Conservation (phyloP, 2,797 vertebrate genomes). For the Carcharodon carcharias region DNA sequence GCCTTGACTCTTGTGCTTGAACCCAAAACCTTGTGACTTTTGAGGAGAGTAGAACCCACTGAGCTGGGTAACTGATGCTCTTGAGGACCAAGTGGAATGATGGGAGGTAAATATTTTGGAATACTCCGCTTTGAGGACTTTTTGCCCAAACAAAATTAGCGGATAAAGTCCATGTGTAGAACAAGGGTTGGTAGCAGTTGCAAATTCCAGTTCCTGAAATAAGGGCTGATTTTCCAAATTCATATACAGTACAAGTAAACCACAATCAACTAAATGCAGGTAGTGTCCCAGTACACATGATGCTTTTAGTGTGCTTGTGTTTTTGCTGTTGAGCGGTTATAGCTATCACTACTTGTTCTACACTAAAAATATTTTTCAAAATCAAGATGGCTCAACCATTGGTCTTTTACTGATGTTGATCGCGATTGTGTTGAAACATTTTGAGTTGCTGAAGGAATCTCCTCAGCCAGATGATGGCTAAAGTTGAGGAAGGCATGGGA, state of each 20-base stretch:
- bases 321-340: background rate
- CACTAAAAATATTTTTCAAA: background rate
- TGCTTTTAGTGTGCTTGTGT: background rate
- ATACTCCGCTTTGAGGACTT: too few relatives aligned
- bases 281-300: background rate
- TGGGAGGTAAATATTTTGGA: too few relatives aligned
- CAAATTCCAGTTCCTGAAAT: background rate
- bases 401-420: background rate
- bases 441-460: background rate
- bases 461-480: background rate
- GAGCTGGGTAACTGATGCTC: too few relatives aligned
- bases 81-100: background rate
- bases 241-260: background rate
- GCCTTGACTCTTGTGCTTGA: too few relatives aligned
- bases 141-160: too few relatives aligned
- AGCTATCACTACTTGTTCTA: background rate
- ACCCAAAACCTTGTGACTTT: too few relatives aligned
- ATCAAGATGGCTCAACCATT: background rate
- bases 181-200: background rate
- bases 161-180: background rate
- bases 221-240: background rate
- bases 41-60: too few relatives aligned
- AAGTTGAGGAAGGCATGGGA: background rate
- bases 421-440: rapidly evolving
- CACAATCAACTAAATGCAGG: background rate